A percentile compares a stretch with the other conserved stretches of the same genome.
Conservation (phyloP, 2,797 vertebrate genomes). For the Sebastes taczanowskii region DNA sequence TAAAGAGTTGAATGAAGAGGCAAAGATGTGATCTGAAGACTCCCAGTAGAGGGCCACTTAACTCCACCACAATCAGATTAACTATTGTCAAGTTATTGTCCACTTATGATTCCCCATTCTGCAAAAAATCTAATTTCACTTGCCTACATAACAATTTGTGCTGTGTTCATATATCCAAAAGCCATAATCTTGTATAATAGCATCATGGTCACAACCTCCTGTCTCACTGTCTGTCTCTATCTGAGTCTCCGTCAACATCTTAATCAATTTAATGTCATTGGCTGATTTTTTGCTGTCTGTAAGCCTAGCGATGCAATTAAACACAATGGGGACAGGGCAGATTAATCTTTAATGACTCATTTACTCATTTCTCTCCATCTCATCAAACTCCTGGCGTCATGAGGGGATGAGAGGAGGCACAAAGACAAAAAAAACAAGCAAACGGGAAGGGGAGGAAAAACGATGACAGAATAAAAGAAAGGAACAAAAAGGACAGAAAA, state of each 20-base stretch:
- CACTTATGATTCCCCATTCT: conserved; percentile 10
- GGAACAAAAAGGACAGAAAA: background rate
- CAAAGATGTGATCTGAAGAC: conserved; percentile 12
- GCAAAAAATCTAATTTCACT: conserved; percentile 13
- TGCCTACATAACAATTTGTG: background rate
- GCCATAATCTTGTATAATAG: conserved; percentile 22
- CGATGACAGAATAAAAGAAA: background rate
- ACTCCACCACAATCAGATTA: conserved; percentile 34
- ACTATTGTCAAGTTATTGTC: conserved; percentile 16
- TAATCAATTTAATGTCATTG: conserved; percentile 13
- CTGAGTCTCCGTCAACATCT: background rate
- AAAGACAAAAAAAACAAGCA: background rate
- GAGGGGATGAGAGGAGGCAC: background rate
- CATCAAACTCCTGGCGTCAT: background rate
- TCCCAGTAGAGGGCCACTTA: conserved; percentile 12
- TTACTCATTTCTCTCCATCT: conserved; percentile 20
- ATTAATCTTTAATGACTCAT: conserved; percentile 35
- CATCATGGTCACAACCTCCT: background rate
- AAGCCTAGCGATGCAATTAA: conserved; percentile 16
- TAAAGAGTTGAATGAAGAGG: conserved; percentile 15
- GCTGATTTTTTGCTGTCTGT: background rate
- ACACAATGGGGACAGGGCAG: background rate
- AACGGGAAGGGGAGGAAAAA: background rate
- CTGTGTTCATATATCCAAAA: conserved; percentile 19
- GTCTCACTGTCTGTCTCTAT: background rate